phyloP scores from a whole-genome alignment of 2,113 vertebrate genomes.

The Progne subis region DNA sequence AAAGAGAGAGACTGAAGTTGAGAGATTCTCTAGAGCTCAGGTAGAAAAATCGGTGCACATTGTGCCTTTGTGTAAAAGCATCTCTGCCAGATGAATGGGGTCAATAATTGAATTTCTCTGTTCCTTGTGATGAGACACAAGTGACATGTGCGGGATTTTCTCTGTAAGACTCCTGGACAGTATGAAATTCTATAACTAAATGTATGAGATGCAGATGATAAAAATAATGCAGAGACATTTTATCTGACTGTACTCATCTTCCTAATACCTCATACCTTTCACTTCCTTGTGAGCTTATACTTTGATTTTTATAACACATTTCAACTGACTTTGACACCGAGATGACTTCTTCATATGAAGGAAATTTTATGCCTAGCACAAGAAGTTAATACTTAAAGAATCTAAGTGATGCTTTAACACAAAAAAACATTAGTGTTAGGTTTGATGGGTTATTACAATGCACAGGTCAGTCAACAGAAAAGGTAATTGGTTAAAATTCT shows the following conservation, averaged over 20 bases:
- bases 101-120: not conserved
- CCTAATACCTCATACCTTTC: not conserved
- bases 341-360: not conserved
- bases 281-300: not conserved
- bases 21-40: not conserved
- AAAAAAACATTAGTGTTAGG: not conserved
- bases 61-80: not conserved
- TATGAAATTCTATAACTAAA: not conserved
- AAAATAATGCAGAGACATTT: not conserved
- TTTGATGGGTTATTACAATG: not conserved
- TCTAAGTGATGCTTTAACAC: not conserved
- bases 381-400: not conserved
- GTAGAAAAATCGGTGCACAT: not conserved
- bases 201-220: not conserved
- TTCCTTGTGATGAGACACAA: not conserved
- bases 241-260: not conserved
- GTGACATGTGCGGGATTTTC: not conserved
- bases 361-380: not conserved
- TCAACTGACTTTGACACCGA: not conserved
- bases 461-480: not conserved
- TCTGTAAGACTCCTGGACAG: not conserved
- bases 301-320: not conserved
- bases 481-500: not conserved
- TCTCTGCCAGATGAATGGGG: not conserved
- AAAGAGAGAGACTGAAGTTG: not conserved